Evolutionary conservation across 1,140 invertebrate genomes (phyloP).

Genomic region (Drosophila takahashii): DNA sequence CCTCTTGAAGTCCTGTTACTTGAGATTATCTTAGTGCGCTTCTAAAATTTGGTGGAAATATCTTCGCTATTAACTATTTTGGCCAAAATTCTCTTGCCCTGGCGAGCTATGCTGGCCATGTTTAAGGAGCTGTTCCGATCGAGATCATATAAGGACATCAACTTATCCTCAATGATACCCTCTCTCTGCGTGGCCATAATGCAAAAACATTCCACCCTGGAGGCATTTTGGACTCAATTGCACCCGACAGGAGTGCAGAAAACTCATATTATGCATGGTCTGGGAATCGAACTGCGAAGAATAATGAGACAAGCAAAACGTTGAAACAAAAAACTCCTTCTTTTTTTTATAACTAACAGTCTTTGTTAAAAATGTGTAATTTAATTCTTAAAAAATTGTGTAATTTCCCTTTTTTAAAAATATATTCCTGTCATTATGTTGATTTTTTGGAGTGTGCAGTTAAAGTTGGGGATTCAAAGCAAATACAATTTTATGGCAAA

Average conservation of each 20-base stretch:
- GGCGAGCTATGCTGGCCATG: conserved; percentile 66
- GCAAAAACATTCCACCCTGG: conserved; percentile 46
- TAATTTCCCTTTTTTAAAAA: not conserved
- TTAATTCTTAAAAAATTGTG: not conserved
- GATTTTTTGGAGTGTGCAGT: too few relatives aligned
- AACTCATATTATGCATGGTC: conserved; percentile 70
- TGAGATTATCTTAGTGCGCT: conserved; percentile 66
- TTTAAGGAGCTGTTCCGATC: conserved; percentile 61
- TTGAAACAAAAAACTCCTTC: not conserved
- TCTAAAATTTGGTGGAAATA: conserved; percentile 58
- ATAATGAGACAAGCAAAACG: conserved; percentile 28
- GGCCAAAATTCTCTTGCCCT: conserved; percentile 79
- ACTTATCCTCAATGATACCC: conserved; percentile 73
- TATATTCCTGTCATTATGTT: conserved; percentile 2
- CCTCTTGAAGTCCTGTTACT: conserved; percentile 73
- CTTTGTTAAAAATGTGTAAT: not conserved
- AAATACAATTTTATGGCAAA: too few relatives aligned
- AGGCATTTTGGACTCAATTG: conserved; percentile 48
- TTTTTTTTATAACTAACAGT: conserved; percentile 11
- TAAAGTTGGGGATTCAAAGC: too few relatives aligned
- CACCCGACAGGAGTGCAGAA: conserved; percentile 41
- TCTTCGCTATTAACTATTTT: conserved; percentile 73
- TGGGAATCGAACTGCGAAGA: conserved; percentile 45
- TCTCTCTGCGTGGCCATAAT: conserved; percentile 71
- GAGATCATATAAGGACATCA: conserved; percentile 75